Conservation (phyloP, 2,113 vertebrate genomes). For the Etia nguti region DNA sequence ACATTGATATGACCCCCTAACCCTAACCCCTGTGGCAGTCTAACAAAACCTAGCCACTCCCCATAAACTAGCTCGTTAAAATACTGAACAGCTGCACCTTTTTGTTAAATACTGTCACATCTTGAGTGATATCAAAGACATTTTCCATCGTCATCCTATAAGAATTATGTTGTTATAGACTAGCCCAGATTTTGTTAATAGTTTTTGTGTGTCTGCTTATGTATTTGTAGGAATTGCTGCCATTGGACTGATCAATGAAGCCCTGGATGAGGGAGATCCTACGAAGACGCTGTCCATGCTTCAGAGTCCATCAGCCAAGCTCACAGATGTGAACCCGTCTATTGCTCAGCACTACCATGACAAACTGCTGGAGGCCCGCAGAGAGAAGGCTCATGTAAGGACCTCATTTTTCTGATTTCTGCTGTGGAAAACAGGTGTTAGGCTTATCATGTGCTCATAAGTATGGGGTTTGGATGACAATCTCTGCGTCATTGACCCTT, state of each 20-base stretch:
- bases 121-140: not conserved
- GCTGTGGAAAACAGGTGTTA: not conserved
- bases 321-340: conserved; percentile 80
- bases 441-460: not conserved
- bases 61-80: not conserved
- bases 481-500: not conserved
- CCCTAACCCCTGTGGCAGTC: too few species aligned
- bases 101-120: not conserved
- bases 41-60: not conserved
- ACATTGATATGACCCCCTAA: too few species aligned
- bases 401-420: too few species aligned
- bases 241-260: conserved; percentile 93
- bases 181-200: not conserved
- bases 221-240: conserved; percentile 84
- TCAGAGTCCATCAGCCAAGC: conserved; percentile 87
- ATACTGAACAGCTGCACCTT: not conserved
- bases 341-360: conserved; percentile 95
- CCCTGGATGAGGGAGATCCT: conserved; percentile 87
- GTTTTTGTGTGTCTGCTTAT: not conserved
- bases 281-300: conserved; percentile 83
- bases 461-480: not conserved
- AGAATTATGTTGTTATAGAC: not conserved
- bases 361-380: conserved; percentile 84
- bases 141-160: not conserved
- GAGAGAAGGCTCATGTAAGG: conserved; percentile 91